phyloP scores from a whole-genome alignment of 2,888 invertebrate species.

The Scaptomyza tumidula region DNA sequence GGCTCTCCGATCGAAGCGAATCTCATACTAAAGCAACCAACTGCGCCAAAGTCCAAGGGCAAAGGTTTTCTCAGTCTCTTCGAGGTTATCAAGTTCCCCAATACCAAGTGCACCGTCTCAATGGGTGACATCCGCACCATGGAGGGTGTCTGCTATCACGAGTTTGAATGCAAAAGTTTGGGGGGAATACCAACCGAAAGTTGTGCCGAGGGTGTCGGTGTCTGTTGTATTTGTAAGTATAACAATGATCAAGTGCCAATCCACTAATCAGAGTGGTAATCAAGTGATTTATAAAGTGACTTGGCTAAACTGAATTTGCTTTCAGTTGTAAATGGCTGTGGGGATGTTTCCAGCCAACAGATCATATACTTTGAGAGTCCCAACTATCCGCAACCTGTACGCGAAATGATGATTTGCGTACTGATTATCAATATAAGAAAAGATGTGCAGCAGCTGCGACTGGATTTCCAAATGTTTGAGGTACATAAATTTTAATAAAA shows the following conservation, averaged over 20 bases:
- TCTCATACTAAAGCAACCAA: constrained; percentile 69
- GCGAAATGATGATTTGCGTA: constrained; percentile 87
- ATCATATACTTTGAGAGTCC: constrained; percentile 91
- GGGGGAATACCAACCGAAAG: constrained; percentile 88
- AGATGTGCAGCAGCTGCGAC: constrained; percentile 88
- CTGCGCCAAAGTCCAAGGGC: constrained; percentile 68
- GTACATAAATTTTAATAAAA: constrained; percentile 83
- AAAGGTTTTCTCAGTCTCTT: constrained; percentile 88
- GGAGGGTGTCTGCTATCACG: constrained; percentile 90
- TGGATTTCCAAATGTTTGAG: constrained; percentile 90
- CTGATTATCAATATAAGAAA: constrained; percentile 87
- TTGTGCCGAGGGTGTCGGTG: constrained; percentile 90
- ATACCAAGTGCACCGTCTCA: constrained; percentile 86
- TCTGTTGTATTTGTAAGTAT: constrained; percentile 90
- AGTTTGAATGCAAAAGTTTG: constrained; percentile 87
- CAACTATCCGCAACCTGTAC: constrained; percentile 87
- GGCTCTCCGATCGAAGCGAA: constrained; percentile 79
- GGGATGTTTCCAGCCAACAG: constrained; percentile 87
- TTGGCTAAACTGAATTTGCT: constrained; percentile 21
- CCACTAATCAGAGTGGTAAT: background rate
- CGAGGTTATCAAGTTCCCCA: constrained; percentile 89
- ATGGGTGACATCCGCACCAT: constrained; percentile 85
- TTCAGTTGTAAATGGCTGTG: constrained; percentile 89
- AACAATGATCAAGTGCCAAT: background rate
- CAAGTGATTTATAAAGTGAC: background rate